phyloP scores from a whole-genome alignment of 2,113 vertebrate genomes.

The Genyomyrus donnyi region DNA sequence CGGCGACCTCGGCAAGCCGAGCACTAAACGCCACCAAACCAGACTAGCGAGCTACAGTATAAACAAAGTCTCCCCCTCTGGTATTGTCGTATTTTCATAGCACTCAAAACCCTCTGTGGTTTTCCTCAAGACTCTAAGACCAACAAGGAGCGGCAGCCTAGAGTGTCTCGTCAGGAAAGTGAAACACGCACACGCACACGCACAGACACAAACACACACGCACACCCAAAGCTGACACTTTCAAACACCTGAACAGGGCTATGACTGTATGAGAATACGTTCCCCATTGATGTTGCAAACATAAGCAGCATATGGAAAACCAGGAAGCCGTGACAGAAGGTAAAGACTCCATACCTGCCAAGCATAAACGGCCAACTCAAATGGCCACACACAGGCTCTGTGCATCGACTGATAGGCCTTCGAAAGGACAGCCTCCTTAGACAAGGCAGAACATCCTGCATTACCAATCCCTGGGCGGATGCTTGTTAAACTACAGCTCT shows the following conservation, averaged over 20 bases:
- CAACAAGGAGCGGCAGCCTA: not conserved
- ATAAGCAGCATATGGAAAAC: not conserved
- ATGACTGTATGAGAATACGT: not conserved
- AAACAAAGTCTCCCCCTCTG: not conserved
- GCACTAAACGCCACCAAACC: not conserved
- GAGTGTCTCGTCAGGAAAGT: not conserved
- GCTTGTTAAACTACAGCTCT: not conserved
- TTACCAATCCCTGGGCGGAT: not conserved
- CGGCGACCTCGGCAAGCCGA: not conserved
- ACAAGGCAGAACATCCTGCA: not conserved
- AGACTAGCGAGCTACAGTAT: not conserved
- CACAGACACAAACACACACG: not conserved
- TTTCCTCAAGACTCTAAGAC: not conserved
- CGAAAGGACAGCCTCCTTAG: not conserved
- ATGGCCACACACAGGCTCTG: not conserved
- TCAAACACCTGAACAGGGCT: not conserved
- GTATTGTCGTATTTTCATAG: not conserved
- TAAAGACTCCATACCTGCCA: not conserved
- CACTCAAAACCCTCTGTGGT: not conserved
- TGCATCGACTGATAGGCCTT: not conserved
- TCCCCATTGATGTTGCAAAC: not conserved
- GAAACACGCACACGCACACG: not conserved
- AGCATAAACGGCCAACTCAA: not conserved
- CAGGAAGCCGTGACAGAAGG: not conserved
- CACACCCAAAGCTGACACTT: not conserved